A percentile compares a stretch with the other conserved stretches of the same genome.
phyloP scores from a whole-genome alignment of 53 echinoderm and acorn worm genomes.

The Temnopleurus reevesii region DNA sequence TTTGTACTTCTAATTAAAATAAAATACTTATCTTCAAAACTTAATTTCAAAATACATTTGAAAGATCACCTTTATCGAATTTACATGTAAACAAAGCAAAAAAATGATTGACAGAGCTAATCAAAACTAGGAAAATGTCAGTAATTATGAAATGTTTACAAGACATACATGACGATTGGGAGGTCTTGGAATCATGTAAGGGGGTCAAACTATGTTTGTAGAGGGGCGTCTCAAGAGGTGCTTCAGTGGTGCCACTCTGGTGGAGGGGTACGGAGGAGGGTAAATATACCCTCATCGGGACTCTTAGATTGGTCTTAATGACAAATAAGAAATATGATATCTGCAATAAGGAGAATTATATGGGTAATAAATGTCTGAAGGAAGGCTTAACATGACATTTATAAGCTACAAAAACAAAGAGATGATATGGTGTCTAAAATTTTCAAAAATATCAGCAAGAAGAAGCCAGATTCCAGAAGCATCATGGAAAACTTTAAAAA shows the following conservation, averaged over 20 bases:
- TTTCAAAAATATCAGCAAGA: too few species aligned
- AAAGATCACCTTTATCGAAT: too few species aligned
- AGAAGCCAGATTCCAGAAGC: too few species aligned
- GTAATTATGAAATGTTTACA: neutral
- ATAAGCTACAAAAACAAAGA: neutral
- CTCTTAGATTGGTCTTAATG: neutral
- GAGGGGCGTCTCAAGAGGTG: slow-evolving; percentile 10
- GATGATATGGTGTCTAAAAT: neutral
- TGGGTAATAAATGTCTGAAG: too few species aligned
- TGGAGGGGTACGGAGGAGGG: neutral
- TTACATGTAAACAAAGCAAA: too few species aligned
- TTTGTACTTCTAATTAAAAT: too few species aligned
- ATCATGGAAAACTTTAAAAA: too few species aligned
- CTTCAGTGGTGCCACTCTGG: slow-evolving; percentile 33
- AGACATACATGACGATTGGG: neutral
- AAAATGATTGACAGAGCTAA: too few species aligned
- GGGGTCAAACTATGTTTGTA: neutral
- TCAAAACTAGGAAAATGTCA: neutral
- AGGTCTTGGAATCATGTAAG: neutral
- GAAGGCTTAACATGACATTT: neutral
- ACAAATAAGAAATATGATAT: neutral
- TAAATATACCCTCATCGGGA: neutral
- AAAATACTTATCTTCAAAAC: too few species aligned
- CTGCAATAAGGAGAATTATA: too few species aligned
- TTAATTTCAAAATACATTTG: too few species aligned